Conservation (phyloP, 2,888 invertebrate genomes). For the Cosmopolites sordidus region DNA sequence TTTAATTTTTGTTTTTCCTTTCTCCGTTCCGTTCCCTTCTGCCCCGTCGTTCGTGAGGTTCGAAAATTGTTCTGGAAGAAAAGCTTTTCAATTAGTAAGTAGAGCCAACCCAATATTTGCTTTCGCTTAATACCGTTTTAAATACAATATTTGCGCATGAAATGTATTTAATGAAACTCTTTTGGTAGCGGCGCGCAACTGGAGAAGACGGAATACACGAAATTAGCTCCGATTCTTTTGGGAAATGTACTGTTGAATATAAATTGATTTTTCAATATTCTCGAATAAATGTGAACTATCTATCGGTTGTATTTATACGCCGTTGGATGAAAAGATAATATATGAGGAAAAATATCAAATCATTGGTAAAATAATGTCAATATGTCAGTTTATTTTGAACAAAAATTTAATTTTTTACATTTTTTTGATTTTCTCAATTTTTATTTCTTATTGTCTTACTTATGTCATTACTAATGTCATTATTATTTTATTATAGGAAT, state of each 20-base stretch:
- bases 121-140: constrained; percentile 38
- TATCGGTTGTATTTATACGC: too few species aligned
- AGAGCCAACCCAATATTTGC: constrained; percentile 38
- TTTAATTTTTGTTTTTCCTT: constrained; percentile 22
- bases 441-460: too few species aligned
- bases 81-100: constrained; percentile 39
- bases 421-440: too few species aligned
- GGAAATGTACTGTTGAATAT: constrained; percentile 16
- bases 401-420: too few species aligned
- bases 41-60: constrained; percentile 20
- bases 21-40: constrained; percentile 22
- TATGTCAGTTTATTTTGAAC: too few species aligned
- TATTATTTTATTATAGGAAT: too few species aligned
- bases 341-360: too few species aligned
- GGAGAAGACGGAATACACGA: constrained; percentile 31
- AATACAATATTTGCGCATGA: constrained; percentile 42
- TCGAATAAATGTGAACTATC: too few species aligned
- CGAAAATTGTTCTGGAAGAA: constrained; percentile 32
- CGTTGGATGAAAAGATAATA: too few species aligned
- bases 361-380: too few species aligned
- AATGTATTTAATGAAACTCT: constrained; percentile 44
- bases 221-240: constrained; percentile 35
- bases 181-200: constrained; percentile 37
- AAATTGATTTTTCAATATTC: too few species aligned
- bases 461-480: too few species aligned